Evolutionary conservation across 2,888 invertebrate genomes (phyloP).

Genomic region (Calliscelio sp.): DNA sequence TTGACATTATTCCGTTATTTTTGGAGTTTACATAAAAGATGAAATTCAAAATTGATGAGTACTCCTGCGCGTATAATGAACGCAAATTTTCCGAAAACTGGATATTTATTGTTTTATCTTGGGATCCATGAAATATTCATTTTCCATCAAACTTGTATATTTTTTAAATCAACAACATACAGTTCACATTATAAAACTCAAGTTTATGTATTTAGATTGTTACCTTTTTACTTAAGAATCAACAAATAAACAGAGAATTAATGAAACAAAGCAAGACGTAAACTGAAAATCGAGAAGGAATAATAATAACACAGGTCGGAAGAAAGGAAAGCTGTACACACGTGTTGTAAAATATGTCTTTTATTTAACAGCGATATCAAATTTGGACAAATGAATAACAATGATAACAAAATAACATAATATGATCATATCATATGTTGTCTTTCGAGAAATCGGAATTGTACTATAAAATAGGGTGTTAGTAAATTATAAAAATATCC

Average conservation of each 20-base stretch:
- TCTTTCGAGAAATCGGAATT: slow-evolving; percentile 55
- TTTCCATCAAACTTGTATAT: slow-evolving; percentile 1
- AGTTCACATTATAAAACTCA: not conserved
- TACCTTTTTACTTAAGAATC: not conserved
- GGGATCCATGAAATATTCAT: slow-evolving; percentile 10
- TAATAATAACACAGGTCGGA: slow-evolving; percentile 28
- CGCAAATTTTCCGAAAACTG: slow-evolving; percentile 44
- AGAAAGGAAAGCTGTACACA: slow-evolving; percentile 36
- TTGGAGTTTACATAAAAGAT: slow-evolving; percentile 69
- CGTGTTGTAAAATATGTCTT: slow-evolving; percentile 67
- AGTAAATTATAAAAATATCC: slow-evolving; percentile 62
- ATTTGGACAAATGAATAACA: slow-evolving; percentile 68
- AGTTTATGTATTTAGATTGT: not conserved
- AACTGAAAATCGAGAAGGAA: slow-evolving; percentile 12
- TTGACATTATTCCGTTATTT: slow-evolving; percentile 69
- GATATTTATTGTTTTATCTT: slow-evolving; percentile 31
- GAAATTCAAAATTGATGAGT: slow-evolving; percentile 66
- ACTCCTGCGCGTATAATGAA: slow-evolving; percentile 52
- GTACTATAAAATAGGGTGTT: slow-evolving; percentile 47
- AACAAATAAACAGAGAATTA: not conserved
- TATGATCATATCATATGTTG: too few species aligned
- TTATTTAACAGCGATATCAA: slow-evolving; percentile 70
- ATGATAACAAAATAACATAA: slow-evolving; percentile 69
- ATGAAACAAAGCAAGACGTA: not conserved
- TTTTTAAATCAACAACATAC: too few species aligned